Percentiles rank a stretch among this genome's conserved stretches.
phyloP scores from a whole-genome alignment of 2,888 invertebrate genomes.

The Molorchus minor region DNA sequence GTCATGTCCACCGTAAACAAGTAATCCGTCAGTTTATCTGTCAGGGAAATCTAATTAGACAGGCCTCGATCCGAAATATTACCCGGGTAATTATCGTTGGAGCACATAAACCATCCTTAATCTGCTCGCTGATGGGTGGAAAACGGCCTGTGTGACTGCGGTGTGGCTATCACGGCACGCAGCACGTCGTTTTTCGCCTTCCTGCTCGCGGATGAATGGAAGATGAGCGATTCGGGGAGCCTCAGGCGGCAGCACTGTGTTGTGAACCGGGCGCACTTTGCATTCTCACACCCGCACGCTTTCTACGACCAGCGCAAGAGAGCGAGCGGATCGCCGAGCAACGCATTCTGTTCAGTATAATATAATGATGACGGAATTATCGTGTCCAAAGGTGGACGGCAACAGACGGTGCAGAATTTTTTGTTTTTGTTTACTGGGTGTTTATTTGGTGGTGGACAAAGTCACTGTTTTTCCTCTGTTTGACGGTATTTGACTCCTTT shows the following conservation, averaged over 20 bases:
- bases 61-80: background rate
- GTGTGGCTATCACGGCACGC: constrained; percentile 18
- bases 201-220: constrained; percentile 39
- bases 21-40: background rate
- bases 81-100: constrained; percentile 3
- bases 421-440: too few species aligned
- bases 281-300: constrained; percentile 62
- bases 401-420: constrained; percentile 4
- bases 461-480: too few species aligned
- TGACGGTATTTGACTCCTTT: too few species aligned
- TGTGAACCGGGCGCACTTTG: constrained; percentile 60
- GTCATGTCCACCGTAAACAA: background rate
- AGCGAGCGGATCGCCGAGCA: constrained; percentile 17
- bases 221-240: constrained; percentile 44
- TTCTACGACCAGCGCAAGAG: constrained; percentile 37
- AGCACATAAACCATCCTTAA: constrained; percentile 12
- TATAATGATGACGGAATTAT: constrained; percentile 17
- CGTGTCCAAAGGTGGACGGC: background rate
- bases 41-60: constrained; percentile 10
- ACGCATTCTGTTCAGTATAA: constrained; percentile 4
- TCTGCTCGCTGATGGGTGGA: constrained; percentile 6
- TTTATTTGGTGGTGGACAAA: background rate
- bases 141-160: constrained; percentile 14
- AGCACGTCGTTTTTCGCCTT: constrained; percentile 21
- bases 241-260: constrained; percentile 56